These are phyloP conservation scores for Hipposideros armiger DNA, from an alignment of 2,113 vertebrate genomes.

Conservation along the genomic window DNA sequence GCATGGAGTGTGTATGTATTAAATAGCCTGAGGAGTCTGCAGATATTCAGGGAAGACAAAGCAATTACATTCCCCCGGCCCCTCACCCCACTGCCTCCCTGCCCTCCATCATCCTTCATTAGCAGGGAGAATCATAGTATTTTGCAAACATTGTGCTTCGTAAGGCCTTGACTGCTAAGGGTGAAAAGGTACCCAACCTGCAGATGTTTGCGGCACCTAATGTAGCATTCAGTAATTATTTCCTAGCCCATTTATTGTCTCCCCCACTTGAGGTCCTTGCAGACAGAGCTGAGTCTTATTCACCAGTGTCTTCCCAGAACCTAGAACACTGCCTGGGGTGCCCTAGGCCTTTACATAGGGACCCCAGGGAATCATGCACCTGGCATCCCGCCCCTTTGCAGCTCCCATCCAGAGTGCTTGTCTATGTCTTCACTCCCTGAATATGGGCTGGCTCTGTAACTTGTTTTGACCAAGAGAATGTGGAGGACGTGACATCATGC, in stretches of 20 bases:
- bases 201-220: too few relatives aligned
- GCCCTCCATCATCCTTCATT: accelerated
- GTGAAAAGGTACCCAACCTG: not conserved
- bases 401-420: not conserved
- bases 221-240: not conserved
- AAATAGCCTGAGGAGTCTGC: not conserved
- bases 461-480: not conserved
- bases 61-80: too few relatives aligned
- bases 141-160: not conserved
- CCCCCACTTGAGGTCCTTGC: not conserved
- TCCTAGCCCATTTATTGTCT: not conserved
- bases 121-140: not conserved
- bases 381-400: not conserved
- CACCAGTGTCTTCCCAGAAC: not conserved
- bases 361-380: accelerated
- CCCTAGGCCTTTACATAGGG: not conserved
- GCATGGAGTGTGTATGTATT: not conserved
- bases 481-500: not conserved
- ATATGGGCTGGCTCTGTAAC: not conserved
- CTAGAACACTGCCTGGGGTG: not conserved
- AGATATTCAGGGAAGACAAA: not conserved
- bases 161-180: not conserved
- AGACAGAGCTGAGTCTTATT: not conserved
- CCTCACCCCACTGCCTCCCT: too few relatives aligned
- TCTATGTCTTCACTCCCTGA: not conserved